Evolutionary conservation across 2,113 vertebrate species (phyloP), one percentile per base, ranked within the genome.

Genomic region (Notothenia rossii): DNA sequence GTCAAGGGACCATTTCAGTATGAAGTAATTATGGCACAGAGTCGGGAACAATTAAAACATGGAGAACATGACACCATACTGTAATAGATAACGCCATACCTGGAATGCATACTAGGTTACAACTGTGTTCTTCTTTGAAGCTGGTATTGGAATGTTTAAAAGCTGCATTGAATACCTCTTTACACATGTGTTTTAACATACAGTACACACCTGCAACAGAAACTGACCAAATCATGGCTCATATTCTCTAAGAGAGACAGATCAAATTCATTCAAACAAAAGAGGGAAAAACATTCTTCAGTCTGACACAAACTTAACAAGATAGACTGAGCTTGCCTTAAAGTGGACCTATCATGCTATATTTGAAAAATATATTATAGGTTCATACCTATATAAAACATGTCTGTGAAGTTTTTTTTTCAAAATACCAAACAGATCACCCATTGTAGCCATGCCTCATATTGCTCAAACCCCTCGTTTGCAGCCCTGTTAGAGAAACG

Each of bases 241-340:
- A 70, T 17, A 3, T 55, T 10, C 49, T 51, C n/a, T 18, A 18
- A 62, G 9, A 64, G 15, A 78, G 13, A 55, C 56, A 72, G 29
- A 60, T 17, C 43, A 72, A 45, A 62, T 33, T 10, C 3, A 74
- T 46, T 72, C 22, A 72, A 20, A 67, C 5, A 72, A 66, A 40
- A 66, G 6, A 51, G 12, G 7, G 4, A 48, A 25, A 58, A 40
- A 3, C 12, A 12, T 55, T 43, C 25, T 66, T 51, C 5, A 65
- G 6, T 51, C 18, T 67, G 18, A 15, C 1, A 3, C 12, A 71
- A 40, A 61, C 50, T 55, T n/a, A 70, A 79, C 17, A 20, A 63
- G 10, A 51, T 1, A 40, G 3, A 56, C 36, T 76, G 64, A 78
- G 72, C 25, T 56, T 50, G 72, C 60, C 40, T 58, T 25, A 25